A percentile compares a stretch with the other conserved stretches of the same genome.
phyloP scores from a whole-genome alignment of 2,888 invertebrate genomes.

The Teinopalpus imperialis region DNA sequence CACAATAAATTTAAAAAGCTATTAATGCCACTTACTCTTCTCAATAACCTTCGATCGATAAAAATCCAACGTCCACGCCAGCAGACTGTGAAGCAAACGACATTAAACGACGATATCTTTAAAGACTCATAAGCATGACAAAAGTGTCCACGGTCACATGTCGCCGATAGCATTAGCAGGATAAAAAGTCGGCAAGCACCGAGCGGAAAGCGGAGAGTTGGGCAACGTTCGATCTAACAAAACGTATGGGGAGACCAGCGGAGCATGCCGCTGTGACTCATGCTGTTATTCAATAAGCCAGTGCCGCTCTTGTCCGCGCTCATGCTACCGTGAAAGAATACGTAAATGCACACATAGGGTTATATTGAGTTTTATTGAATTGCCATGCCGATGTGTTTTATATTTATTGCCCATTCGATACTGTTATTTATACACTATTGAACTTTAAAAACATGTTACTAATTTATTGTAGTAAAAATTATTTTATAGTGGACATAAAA shows the following conservation, averaged over 20 bases:
- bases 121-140: conserved; percentile 55
- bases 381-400: conserved; percentile 13
- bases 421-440: not conserved
- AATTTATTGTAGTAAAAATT: too few species aligned
- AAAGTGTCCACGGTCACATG: conserved; percentile 53
- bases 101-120: conserved; percentile 38
- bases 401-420: conserved; percentile 20
- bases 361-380: conserved; percentile 29
- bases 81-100: conserved; percentile 35
- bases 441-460: conserved; percentile 20
- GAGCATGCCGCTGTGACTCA: conserved; percentile 69
- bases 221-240: conserved; percentile 40
- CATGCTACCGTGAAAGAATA: conserved; percentile 50
- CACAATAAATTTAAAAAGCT: too few species aligned
- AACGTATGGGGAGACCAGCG: conserved; percentile 64
- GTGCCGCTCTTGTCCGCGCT: conserved; percentile 48
- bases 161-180: conserved; percentile 58
- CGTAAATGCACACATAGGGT: conserved; percentile 40
- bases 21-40: too few species aligned
- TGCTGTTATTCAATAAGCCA: conserved; percentile 75
- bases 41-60: not conserved
- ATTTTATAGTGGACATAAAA: too few species aligned
- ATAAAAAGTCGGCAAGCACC: conserved; percentile 51
- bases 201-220: conserved; percentile 40
- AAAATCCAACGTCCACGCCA: conserved; percentile 15